phyloP scores from a whole-genome alignment of 1,140 invertebrate species.

The Zelostemma sp. region DNA sequence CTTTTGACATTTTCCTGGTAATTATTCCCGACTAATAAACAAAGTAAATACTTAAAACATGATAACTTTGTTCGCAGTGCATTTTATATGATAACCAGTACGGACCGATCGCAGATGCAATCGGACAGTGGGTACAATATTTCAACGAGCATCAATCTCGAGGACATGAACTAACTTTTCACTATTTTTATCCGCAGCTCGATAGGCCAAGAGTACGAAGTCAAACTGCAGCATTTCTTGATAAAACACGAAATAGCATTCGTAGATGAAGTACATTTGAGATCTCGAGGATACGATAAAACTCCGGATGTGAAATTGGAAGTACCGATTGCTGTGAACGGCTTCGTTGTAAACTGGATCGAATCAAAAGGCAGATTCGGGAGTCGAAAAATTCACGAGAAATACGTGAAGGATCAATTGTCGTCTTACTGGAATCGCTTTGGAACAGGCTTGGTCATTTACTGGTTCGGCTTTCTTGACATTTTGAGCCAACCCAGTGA shows the following conservation, averaged over 20 bases:
- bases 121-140: conserved; percentile 75
- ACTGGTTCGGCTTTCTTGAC: conserved; percentile 95
- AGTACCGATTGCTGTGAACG: conserved; percentile 88
- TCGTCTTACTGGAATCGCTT: conserved; percentile 95
- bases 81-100: conserved; percentile 69
- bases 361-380: conserved; percentile 97
- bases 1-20: conserved; percentile 84
- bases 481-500: conserved; percentile 73
- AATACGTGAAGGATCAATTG: conserved; percentile 90
- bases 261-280: conserved; percentile 84
- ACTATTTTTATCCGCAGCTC: no score
- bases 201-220: conserved; percentile 84
- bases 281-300: conserved; percentile 91
- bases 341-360: conserved; percentile 93
- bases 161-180: no score
- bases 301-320: conserved; percentile 95
- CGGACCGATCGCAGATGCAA: conserved; percentile 81
- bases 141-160: no score
- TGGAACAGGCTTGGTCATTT: conserved; percentile 94
- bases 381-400: conserved; percentile 83
- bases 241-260: conserved; percentile 76
- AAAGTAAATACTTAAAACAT: no score
- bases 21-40: conserved; percentile 33
- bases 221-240: conserved; percentile 75
- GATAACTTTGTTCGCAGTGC: conserved; percentile 44